Conservation (phyloP, 2,888 invertebrate species). For the Spisula subtruncata region DNA sequence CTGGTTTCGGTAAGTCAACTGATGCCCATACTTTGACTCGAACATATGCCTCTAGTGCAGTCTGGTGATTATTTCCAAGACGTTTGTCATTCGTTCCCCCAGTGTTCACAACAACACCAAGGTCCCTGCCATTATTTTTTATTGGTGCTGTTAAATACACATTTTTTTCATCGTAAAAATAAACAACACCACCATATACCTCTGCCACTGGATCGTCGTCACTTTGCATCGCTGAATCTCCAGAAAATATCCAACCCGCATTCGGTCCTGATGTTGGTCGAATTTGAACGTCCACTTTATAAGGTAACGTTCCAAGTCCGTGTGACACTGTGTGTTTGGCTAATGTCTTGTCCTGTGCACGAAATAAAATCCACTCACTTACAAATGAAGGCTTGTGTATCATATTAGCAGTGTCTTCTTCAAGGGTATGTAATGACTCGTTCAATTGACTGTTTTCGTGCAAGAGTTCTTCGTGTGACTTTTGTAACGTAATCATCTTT, state of each 20-base stretch:
- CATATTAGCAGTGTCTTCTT: not conserved
- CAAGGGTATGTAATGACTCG: not conserved
- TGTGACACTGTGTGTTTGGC: constrained; percentile 35
- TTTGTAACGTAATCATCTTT: not conserved
- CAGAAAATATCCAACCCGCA: constrained; percentile 58
- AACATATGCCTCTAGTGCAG: constrained; percentile 31
- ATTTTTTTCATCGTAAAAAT: constrained; percentile 59
- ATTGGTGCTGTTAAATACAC: constrained; percentile 54
- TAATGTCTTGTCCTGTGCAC: constrained; percentile 37
- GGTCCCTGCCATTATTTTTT: constrained; percentile 35
- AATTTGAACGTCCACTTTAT: constrained; percentile 63
- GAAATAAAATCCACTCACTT: constrained; percentile 59
- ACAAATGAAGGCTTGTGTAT: constrained; percentile 46
- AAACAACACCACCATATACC: constrained; percentile 58
- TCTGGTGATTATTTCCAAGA: constrained; percentile 52
- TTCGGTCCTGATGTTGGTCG: constrained; percentile 48
- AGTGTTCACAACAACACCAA: constrained; percentile 50
- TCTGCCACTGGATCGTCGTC: constrained; percentile 45
- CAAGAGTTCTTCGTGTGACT: not conserved
- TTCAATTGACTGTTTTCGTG: not conserved
- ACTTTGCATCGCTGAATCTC: constrained; percentile 51
- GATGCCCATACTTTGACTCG: constrained; percentile 50
- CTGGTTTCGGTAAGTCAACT: constrained; percentile 38
- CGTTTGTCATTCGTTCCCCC: constrained; percentile 16
- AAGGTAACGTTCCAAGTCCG: constrained; percentile 50